Base-by-base conservation (phyloP, 2,888 invertebrate genomes). In the Nasonia oneida region DNA sequence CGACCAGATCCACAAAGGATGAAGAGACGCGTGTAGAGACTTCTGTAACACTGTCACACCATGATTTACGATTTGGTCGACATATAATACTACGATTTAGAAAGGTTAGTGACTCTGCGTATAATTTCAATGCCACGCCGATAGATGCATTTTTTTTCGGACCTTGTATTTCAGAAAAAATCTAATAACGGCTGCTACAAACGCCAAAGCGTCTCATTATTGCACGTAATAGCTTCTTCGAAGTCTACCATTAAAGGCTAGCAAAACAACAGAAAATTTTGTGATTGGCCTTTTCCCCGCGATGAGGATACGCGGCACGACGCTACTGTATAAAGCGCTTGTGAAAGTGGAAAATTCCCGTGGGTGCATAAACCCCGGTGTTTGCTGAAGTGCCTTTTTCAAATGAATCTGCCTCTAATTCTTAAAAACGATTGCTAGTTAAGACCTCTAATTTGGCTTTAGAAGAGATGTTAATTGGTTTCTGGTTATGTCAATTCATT, bases 291-390 rank as follows among this genome's bases (percentile, higher is more conserved):
- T 74, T 42, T 14, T 8, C 18, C 64, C 64, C 39, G 71, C 71
- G 33, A 39, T 64, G 61, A 74, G 14, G 64, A 81, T 81, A 50
- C 29, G 29, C 23, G 3, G 37, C 81, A 57, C 39, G 71, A 71
- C 29, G 3, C 23, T 61, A 5, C 57, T n/a, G n/a, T n/a, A 2
- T 8, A 2, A 2, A 61, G 75, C 47, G 75, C 33, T 81, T 75
- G 81, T 81, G 81, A 81, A 81, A 81, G 81, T 64, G 81, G 50
- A 33, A 71, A 81, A 74, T 81, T 37, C 33, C 47, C 64, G 47
- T 47, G 23, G n/a, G 42, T 15, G n/a, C 64, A 75, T 33, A 67
- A 33, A 67, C 64, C 64, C 12, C 33, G 64, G 14, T 67, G 33
- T 67, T 67, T 67, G 33, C 29, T 3, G 33, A 67, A 33, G 15